Evolutionary conservation across 2,888 invertebrate genomes (phyloP), one percentile per base, ranked within the genome.

Genomic region (Phyllotreta cruciferae): DNA sequence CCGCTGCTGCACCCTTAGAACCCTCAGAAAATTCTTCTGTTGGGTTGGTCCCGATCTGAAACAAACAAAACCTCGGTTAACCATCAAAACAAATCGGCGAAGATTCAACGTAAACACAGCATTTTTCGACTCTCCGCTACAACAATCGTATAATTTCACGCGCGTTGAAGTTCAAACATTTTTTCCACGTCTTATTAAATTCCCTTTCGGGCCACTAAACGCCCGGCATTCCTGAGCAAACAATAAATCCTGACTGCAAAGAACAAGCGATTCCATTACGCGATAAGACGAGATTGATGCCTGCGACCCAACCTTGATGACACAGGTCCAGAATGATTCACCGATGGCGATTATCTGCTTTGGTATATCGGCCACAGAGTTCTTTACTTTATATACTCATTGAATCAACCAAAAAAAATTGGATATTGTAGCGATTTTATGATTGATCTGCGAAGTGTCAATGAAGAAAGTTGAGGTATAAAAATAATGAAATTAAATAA

Each of bases 201-300:
- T 41, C 41, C 41, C 45, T 47, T 61, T 45, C 50, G 37, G 47
- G 36, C 35, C 50, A 38, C 10, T 36, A 52, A 13, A 62, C 56
- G 56, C 44, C 52, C 50, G 50, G 52, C 50, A 62, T 62, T 62
- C 56, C 39, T 44, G 36, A 55, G 58, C 54, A 58, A 55, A 57
- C 58, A 58, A 63, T 63, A 63, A 63, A 63, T 62, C 55, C 42
- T 36, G 49, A 49, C 41, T 45, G 34, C 47, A 63, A 42, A 54
- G 52, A 63, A 63, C 54, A 57, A 24, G 44, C 54, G 63, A 63
- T 63, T 41, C 58, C 63, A 49, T 63, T 49, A 49, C 13, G 11
- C 36, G 63, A 55, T 54, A 63, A 55, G 49, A 35, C 13, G 58
- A 54, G 63, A 63, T 58, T 47, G 63, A 63, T 63, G 63, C 34